Conservation (phyloP, 2,113 vertebrate genomes). For the Orthonyx spaldingii region DNA sequence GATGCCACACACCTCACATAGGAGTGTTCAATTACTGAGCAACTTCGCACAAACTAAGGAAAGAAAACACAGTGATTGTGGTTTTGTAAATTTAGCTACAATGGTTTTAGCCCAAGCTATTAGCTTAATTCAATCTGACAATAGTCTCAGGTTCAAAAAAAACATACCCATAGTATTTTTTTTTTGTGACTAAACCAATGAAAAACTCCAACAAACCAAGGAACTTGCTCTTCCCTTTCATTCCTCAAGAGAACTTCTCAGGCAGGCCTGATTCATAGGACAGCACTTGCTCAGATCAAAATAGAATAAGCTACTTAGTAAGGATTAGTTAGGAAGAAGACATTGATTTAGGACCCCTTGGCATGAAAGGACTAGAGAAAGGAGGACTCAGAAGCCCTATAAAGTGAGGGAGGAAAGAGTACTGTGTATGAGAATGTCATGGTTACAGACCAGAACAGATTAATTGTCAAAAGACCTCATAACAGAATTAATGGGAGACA, state of each 20-base stretch:
- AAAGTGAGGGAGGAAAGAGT: not conserved
- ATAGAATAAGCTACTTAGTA: slow-evolving; percentile 14
- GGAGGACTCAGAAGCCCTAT: not conserved
- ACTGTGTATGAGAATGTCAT: not conserved
- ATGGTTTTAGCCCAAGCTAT: not conserved
- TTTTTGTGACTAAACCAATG: not conserved
- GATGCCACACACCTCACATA: not conserved
- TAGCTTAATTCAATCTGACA: not conserved
- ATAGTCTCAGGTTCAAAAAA: not conserved
- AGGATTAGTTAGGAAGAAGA: not conserved
- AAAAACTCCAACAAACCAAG: not conserved
- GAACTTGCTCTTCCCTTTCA: not conserved
- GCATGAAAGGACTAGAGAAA: not conserved
- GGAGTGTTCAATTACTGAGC: not conserved
- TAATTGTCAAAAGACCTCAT: not conserved
- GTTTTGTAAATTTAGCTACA: not conserved
- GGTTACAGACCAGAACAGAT: slow-evolving; percentile 9
- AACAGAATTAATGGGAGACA: slow-evolving; percentile 6
- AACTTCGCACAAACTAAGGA: not conserved
- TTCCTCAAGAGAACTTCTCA: not conserved
- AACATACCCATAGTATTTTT: not conserved
- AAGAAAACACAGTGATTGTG: not conserved
- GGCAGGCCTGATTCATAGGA: not conserved
- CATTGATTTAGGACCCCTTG: not conserved
- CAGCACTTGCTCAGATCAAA: not conserved